Conservation (phyloP, 2,113 vertebrate genomes). For the Stercorarius parasiticus region DNA sequence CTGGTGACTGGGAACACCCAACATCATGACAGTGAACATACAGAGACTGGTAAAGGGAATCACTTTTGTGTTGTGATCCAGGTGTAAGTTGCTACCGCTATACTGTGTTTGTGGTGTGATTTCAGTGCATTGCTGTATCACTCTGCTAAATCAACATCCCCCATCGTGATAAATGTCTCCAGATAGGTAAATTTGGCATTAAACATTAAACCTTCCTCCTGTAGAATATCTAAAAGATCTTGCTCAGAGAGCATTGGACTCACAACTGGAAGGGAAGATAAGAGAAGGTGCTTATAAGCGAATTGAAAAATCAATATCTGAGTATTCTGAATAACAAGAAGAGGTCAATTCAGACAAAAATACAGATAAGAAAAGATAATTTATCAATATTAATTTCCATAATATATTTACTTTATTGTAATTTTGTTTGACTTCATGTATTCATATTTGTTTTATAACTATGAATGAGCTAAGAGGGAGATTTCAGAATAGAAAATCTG, state of each 20-base stretch:
- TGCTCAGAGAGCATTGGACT: accelerated
- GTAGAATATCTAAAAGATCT: background rate
- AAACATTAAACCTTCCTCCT: background rate
- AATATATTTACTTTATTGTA: background rate
- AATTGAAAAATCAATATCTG: background rate
- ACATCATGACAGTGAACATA: background rate
- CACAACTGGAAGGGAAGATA: background rate
- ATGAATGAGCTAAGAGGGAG: background rate
- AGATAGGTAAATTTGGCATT: background rate
- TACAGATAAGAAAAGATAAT: background rate
- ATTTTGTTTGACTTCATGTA: background rate
- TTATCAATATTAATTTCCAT: background rate
- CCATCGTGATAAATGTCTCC: background rate
- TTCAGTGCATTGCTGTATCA: background rate
- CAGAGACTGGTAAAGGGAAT: background rate
- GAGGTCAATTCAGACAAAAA: background rate
- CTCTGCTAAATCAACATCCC: background rate
- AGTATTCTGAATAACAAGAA: background rate
- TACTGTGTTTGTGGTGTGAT: background rate
- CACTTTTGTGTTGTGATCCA: background rate
- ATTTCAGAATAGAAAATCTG: background rate
- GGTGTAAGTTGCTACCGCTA: background rate
- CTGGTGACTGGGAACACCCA: background rate
- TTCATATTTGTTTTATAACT: background rate
- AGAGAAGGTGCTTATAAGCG: background rate